Conservation (phyloP, 2,888 invertebrate species). For the Tetanocera ferruginea region DNA sequence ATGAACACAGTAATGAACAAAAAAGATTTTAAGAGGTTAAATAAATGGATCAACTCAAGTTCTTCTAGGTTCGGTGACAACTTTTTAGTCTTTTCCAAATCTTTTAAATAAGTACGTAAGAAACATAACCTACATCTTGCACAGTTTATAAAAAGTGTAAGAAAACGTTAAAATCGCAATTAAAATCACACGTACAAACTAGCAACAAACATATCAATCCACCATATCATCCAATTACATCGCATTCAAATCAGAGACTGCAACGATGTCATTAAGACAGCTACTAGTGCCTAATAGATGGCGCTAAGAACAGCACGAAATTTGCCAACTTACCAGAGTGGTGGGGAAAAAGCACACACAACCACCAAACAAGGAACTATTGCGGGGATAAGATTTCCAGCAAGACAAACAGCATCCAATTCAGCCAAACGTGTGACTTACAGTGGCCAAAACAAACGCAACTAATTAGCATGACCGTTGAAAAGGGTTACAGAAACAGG, state of each 20-base stretch:
- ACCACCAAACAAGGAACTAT: background rate
- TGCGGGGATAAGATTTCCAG: background rate
- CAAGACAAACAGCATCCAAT: background rate
- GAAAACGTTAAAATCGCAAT: no score
- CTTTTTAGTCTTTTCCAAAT: no score
- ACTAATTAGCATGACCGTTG: background rate
- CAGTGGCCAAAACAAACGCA: background rate
- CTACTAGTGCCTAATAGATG: background rate
- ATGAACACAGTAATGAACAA: no score
- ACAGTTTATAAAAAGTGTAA: no score
- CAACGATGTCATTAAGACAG: background rate
- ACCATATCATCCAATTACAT: background rate
- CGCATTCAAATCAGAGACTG: background rate
- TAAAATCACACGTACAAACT: no score
- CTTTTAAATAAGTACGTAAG: no score
- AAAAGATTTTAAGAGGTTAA: no score
- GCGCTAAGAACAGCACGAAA: background rate
- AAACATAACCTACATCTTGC: no score
- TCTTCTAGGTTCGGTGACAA: no score
- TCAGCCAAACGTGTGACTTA: background rate
- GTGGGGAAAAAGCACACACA: background rate
- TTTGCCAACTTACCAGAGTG: background rate
- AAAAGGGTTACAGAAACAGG: no score
- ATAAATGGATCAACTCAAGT: no score
- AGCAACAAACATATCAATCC: background rate